Conservation (phyloP, 2,113 vertebrate genomes). For the Odobenus rosmarus region DNA sequence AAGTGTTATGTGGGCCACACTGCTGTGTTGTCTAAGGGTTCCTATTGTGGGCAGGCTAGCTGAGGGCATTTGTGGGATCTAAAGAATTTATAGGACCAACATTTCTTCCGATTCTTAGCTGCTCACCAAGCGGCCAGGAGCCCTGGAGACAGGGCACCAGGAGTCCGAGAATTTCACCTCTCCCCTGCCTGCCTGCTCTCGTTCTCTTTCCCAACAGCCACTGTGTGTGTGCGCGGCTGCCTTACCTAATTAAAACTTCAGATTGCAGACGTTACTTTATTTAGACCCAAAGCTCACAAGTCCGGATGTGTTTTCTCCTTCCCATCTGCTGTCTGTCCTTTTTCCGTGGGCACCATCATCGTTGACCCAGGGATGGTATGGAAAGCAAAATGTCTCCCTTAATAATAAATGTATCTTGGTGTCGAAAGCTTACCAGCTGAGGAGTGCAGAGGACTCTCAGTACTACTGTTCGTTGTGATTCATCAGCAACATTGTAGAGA, state of each 20-base stretch:
- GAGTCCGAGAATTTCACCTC: background rate
- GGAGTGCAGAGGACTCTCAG: background rate
- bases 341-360: background rate
- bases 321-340: constrained; percentile 44
- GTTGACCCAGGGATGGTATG: background rate
- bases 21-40: background rate
- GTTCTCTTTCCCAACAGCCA: background rate
- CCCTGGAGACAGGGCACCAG: background rate
- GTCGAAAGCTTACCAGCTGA: background rate
- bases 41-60: background rate
- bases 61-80: background rate
- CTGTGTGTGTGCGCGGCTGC: fast-evolving
- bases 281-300: background rate
- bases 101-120: background rate
- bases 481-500: constrained; percentile 40
- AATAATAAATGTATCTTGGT: background rate
- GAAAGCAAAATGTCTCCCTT: constrained; percentile 66
- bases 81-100: background rate
- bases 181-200: background rate
- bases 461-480: background rate
- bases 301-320: background rate
- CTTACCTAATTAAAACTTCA: background rate
- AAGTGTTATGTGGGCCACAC: fast-evolving
- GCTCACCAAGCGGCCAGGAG: background rate
- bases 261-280: background rate